Evolutionary conservation across 2,113 vertebrate genomes (phyloP).

Genomic region (Dicrurus megarhynchus): DNA sequence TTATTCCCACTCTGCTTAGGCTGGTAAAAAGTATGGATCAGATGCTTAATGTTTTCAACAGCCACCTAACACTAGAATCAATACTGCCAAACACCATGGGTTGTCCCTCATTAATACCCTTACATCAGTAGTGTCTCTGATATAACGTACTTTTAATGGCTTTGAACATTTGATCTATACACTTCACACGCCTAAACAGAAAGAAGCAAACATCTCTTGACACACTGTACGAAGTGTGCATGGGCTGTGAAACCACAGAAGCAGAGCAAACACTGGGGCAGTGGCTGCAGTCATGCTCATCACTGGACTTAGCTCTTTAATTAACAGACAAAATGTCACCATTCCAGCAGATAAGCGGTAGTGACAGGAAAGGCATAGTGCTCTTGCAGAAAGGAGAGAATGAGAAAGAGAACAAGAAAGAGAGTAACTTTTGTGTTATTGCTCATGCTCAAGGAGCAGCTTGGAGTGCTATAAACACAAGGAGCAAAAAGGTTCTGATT

Average conservation of each 20-base stretch:
- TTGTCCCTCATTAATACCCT: conserved; percentile 48
- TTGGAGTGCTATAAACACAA: not conserved
- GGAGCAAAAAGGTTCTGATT: not conserved
- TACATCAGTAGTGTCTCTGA: conserved; percentile 31
- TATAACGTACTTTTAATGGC: conserved; percentile 51
- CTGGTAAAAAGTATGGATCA: conserved; percentile 55
- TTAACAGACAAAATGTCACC: conserved; percentile 3
- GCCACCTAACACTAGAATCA: conserved; percentile 50
- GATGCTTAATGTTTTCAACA: conserved; percentile 58
- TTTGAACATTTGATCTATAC: conserved; percentile 58
- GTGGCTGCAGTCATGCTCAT: not conserved
- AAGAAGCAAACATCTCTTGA: conserved; percentile 28
- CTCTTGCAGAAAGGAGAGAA: not conserved
- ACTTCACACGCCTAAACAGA: conserved; percentile 46
- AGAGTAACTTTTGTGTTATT: not conserved
- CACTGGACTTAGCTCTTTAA: not conserved
- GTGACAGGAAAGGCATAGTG: not conserved
- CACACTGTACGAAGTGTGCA: not conserved
- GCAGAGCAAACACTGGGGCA: not conserved
- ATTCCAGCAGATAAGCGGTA: not conserved
- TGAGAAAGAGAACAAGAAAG: not conserved
- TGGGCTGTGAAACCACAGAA: not conserved
- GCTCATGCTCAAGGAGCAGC: not conserved
- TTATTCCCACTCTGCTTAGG: conserved; percentile 28
- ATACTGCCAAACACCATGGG: conserved; percentile 18